A percentile compares a stretch with the other conserved stretches of the same genome.
Conservation (phyloP, 2,888 invertebrate genomes). For the Drosophila diplacantha region DNA sequence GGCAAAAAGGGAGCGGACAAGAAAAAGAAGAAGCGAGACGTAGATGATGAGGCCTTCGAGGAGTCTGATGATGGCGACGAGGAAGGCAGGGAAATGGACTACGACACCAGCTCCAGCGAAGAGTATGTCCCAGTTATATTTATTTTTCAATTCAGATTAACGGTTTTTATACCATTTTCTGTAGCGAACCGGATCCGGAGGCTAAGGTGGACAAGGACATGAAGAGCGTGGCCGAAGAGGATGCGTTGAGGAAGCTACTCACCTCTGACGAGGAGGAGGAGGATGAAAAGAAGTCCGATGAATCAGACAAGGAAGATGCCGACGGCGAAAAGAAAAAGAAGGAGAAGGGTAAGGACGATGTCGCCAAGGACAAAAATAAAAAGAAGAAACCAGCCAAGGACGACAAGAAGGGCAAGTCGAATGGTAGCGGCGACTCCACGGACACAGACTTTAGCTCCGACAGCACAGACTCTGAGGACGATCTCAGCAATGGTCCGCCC, state of each 20-base stretch:
- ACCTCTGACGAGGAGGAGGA: slow-evolving; percentile 93
- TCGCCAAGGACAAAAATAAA: slow-evolving; percentile 80
- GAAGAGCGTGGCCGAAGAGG: slow-evolving; percentile 94
- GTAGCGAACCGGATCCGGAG: slow-evolving; percentile 84
- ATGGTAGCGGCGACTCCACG: slow-evolving; percentile 79
- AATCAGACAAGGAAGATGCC: slow-evolving; percentile 84
- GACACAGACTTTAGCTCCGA: slow-evolving; percentile 86
- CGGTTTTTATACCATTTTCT: neutral
- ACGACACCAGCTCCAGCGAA: slow-evolving; percentile 92
- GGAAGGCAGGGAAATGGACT: slow-evolving; percentile 95
- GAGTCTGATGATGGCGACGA: slow-evolving; percentile 99
- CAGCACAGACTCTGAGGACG: slow-evolving; percentile 84
- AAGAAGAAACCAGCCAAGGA: slow-evolving; percentile 83
- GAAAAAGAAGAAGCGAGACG: slow-evolving; percentile 84
- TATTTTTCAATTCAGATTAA: too few relatives aligned
- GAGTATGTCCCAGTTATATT: slow-evolving; percentile 78
- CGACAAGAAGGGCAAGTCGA: slow-evolving; percentile 79
- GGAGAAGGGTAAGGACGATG: slow-evolving; percentile 79
- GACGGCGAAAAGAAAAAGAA: slow-evolving; percentile 85
- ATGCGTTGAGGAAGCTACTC: slow-evolving; percentile 88
- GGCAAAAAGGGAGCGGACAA: slow-evolving; percentile 80
- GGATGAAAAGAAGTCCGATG: slow-evolving; percentile 88
- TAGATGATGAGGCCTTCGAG: slow-evolving; percentile 93
- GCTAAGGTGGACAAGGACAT: slow-evolving; percentile 88
- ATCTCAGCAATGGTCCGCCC: slow-evolving; percentile 76